Conservation (phyloP, 2,113 vertebrate species). For the Sialia sialis region DNA sequence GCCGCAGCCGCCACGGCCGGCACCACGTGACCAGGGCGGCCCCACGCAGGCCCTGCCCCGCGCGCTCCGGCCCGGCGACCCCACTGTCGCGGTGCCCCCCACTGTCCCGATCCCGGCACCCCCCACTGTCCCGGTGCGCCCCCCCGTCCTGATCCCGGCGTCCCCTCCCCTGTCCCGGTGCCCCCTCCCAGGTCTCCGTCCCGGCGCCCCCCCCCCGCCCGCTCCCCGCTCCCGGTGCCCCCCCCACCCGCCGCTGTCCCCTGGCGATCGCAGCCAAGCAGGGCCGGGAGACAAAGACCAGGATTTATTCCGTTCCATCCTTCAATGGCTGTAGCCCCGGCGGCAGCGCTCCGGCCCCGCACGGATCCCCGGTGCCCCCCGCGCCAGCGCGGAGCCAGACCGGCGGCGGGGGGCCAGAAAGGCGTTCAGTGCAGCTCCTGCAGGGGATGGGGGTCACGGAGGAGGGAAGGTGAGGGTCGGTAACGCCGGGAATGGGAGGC, state of each 20-base stretch:
- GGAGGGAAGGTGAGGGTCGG: background rate
- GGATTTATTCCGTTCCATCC: background rate
- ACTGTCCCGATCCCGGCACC: no score
- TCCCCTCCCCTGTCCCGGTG: no score
- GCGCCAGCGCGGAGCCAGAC: background rate
- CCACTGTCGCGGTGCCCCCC: no score
- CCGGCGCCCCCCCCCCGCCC: no score
- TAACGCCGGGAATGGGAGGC: background rate
- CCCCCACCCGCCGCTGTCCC: background rate
- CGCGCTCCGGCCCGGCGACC: no score
- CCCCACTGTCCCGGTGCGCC: background rate
- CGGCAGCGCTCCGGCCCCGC: background rate
- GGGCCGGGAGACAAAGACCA: background rate
- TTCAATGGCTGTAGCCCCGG: background rate
- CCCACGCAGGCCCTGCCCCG: fast-evolving
- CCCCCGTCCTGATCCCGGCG: no score
- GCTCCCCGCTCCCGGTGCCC: background rate
- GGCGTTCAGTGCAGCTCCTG: background rate
- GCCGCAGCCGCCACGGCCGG: no score
- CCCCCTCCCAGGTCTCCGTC: no score
- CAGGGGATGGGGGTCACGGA: background rate
- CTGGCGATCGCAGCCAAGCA: background rate
- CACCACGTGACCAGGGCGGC: background rate
- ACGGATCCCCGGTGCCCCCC: background rate
- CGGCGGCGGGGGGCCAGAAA: no score